These are phyloP conservation scores for Leptobrachium leishanense DNA, from an alignment of 2,113 vertebrate species.

Conservation along the genomic window DNA sequence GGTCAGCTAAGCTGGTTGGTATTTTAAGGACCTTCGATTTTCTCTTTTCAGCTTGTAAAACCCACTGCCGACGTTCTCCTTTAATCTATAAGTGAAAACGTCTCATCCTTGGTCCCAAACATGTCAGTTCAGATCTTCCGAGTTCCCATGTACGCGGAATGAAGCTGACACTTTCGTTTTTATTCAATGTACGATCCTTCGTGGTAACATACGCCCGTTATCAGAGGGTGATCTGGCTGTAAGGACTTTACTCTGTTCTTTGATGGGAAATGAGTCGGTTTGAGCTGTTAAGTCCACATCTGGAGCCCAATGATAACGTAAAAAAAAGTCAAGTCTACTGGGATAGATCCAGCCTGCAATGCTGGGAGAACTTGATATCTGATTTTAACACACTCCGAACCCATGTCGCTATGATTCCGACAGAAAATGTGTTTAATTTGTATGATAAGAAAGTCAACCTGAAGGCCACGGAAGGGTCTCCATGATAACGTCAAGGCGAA, in stretches of 20 bases:
- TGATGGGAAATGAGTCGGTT: not conserved
- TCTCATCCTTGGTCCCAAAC: slow-evolving; percentile 18
- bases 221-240: not conserved
- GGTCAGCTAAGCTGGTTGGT: slow-evolving; percentile 59
- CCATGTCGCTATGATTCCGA: no score
- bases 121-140: not conserved
- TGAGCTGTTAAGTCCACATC: not conserved
- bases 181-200: not conserved
- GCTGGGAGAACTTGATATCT: not conserved
- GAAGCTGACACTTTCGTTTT: not conserved
- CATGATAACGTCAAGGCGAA: no score
- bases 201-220: not conserved
- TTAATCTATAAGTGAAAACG: slow-evolving; percentile 28
- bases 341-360: not conserved
- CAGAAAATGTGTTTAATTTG: no score
- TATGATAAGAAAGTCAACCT: no score
- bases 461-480: no score
- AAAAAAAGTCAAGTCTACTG: not conserved
- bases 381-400: not conserved
- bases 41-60: not conserved
- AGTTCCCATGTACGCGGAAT: not conserved
- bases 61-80: slow-evolving; percentile 33
- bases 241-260: not conserved
- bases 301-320: not conserved
- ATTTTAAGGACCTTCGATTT: slow-evolving; percentile 64